Evolutionary conservation across 2,888 invertebrate genomes (phyloP).

Genomic region (Pterobdella sp.): DNA sequence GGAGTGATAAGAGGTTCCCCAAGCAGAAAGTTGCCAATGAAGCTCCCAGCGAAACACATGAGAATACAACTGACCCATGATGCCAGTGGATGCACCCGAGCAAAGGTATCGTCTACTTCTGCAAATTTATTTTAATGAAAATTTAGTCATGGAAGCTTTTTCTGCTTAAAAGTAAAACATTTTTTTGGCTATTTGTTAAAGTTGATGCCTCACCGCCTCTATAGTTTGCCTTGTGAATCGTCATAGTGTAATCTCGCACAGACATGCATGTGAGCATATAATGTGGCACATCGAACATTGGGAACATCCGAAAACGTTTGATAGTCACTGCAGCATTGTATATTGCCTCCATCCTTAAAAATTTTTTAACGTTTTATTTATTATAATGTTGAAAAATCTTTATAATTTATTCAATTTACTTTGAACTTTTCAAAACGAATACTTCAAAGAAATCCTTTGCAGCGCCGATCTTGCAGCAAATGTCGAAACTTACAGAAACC

Average conservation of each 20-base stretch:
- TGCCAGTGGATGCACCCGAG: conserved; percentile 89
- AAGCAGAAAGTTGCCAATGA: conserved; percentile 86
- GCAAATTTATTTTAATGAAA: background rate
- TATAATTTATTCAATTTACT: background rate
- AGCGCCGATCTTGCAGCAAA: background rate
- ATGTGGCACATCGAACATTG: conserved; percentile 97
- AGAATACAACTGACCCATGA: conserved; percentile 98
- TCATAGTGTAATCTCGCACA: conserved; percentile 73
- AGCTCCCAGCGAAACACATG: conserved; percentile 90
- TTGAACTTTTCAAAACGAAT: background rate
- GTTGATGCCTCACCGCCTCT: background rate
- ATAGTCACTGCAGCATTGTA: conserved; percentile 91
- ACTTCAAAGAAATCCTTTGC: background rate
- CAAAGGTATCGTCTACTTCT: conserved; percentile 58
- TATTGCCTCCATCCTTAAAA: conserved; percentile 23
- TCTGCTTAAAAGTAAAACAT: background rate
- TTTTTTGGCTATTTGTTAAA: background rate
- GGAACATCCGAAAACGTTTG: conserved; percentile 97
- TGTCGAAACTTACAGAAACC: too few species aligned
- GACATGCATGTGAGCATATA: conserved; percentile 85
- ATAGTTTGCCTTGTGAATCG: conserved; percentile 10
- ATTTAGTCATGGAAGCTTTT: background rate
- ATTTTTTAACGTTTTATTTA: too few species aligned
- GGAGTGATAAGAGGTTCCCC: conserved; percentile 93
- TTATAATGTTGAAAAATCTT: too few species aligned